These are phyloP conservation scores for Hucho hucho DNA, from an alignment of 2,113 vertebrate genomes.

Conservation along the genomic window DNA sequence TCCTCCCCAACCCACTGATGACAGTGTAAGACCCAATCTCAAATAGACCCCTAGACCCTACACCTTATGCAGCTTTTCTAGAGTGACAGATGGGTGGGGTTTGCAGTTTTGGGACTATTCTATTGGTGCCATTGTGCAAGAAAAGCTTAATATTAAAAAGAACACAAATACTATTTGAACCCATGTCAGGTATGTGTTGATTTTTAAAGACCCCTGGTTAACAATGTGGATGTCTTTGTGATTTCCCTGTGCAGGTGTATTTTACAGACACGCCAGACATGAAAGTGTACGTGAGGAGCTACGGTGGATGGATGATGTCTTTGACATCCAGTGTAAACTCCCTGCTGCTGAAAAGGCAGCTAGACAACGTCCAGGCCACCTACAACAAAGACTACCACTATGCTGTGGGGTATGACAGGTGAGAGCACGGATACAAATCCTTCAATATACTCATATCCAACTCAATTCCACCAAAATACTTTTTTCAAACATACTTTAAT, in stretches of 20 bases:
- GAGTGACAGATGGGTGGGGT: neutral
- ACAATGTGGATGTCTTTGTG: neutral
- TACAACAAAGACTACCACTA: constrained; percentile 50
- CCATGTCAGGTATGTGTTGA: neutral
- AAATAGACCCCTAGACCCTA: neutral
- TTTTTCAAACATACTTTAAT: neutral
- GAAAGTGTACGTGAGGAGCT: constrained; percentile 57
- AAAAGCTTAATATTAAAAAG: too few species aligned
- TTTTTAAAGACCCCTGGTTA: neutral
- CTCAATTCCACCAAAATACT: neutral
- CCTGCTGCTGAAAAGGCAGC: constrained; percentile 33
- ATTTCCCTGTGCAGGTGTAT: constrained; percentile 60
- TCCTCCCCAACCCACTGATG: constrained; percentile 58
- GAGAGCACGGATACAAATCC: neutral
- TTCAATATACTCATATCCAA: neutral
- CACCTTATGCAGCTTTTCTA: neutral
- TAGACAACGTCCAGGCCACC: constrained; percentile 43
- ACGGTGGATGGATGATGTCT: constrained; percentile 54
- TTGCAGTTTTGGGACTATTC: too few species aligned
- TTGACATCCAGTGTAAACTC: neutral
- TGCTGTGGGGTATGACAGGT: constrained; percentile 72
- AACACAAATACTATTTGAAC: too few species aligned
- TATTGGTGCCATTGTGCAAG: too few species aligned
- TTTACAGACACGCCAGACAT: constrained; percentile 45
- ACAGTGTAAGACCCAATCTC: constrained; percentile 36